These are phyloP conservation scores for Lepus oiostolus DNA, from an alignment of 2,797 vertebrate genomes.

Conservation along the genomic window DNA sequence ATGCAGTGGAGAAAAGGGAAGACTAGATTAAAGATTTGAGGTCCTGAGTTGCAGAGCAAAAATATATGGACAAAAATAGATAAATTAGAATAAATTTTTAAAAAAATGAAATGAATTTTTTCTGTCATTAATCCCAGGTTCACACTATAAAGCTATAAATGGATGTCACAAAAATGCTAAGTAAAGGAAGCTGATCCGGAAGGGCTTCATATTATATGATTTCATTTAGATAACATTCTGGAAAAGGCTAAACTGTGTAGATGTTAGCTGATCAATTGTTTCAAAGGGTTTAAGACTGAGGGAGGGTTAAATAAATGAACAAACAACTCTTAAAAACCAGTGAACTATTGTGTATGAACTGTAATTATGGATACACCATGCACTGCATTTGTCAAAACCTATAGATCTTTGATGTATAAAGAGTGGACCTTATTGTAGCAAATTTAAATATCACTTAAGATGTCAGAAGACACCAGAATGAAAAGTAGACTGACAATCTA, in stretches of 20 bases:
- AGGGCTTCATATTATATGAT: neutral
- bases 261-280: neutral
- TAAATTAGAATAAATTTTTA: neutral
- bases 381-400: conserved; percentile 41
- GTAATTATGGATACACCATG: neutral
- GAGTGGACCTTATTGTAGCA: neutral
- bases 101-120: neutral
- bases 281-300: neutral
- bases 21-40: neutral
- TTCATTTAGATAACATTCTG: neutral
- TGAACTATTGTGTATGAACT: neutral
- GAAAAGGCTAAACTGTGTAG: neutral
- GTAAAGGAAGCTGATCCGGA: neutral
- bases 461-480: neutral
- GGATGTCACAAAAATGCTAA: neutral
- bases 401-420: conserved; percentile 10
- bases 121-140: neutral
- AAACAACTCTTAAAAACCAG: neutral
- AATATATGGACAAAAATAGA: neutral
- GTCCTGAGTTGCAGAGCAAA: neutral
- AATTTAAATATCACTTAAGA: conserved; percentile 45
- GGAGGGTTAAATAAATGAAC: neutral
- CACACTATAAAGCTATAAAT: neutral
- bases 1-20: neutral
- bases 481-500: neutral